Base-by-base conservation (phyloP, 1,140 invertebrate genomes). In the Cotesia typhae region DNA sequence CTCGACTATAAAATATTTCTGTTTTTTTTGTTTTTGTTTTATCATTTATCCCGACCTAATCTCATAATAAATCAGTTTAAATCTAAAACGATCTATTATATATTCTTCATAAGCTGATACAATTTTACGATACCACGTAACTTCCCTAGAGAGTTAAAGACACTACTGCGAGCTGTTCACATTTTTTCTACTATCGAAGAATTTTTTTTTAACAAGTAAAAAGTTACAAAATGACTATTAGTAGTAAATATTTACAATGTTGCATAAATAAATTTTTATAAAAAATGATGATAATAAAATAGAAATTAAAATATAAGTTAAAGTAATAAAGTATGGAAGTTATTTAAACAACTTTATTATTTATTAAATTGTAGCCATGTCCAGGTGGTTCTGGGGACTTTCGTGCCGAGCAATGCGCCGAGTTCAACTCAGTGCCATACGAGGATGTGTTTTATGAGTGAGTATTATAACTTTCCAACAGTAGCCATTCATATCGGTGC, bases 351-450 rank as follows among this genome's bases (percentile, higher is more conserved):
- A 52, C 47, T 47, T 52, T n/a, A 71, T 70, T 77, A 72, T 41
- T 78, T 66, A 65, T 36, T 65, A 65, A 57, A 12, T 86, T 87
- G 35, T 77, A 93, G 89, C 92, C 95, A 82, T 97, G 96, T 83
- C 91, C 93, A 0, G 91, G 91, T 70, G 89, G 88, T 47, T 87
- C 90, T n/a, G 83, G 80, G 35, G 96, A 98, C 84, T 98, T 95
- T 86, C 88, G 96, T 73, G 87, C 91, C 0, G 92, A 95, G 76
- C 96, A 98, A 80, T 98, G 96, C 85, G 89, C 94, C 0, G 88
- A 91, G 70, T 96, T 92, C 81, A 91, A 98, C 83, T 84, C 86
- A 20, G 85, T 92, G 35, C 88, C 90, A 7, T 95, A 96, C 79
- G 93, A 95, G 79, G 93, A 92, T 20, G 84, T 91, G 47, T 89